Conservation (phyloP, 92 coral and sea anemone species). For the Epizoanthus illoricatus region DNA sequence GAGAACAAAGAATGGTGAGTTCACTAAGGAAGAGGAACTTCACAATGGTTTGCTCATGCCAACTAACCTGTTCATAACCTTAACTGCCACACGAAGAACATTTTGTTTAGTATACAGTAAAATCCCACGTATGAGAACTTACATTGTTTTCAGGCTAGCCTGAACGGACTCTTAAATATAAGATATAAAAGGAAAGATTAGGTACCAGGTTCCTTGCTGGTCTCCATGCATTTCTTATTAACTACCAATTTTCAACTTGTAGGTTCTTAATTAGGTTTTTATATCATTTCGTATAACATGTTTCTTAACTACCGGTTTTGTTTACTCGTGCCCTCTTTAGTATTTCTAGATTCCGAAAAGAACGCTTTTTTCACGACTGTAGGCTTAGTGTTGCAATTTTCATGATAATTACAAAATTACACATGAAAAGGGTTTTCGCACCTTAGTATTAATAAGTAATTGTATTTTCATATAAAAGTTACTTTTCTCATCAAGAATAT, state of each 20-base stretch:
- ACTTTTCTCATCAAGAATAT: no score
- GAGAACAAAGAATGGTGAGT: constrained; percentile 13
- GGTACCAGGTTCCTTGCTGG: neutral
- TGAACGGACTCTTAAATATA: neutral
- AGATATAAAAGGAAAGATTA: neutral
- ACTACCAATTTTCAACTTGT: no score
- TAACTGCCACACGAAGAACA: neutral
- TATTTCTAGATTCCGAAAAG: no score
- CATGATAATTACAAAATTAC: no score
- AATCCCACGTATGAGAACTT: neutral
- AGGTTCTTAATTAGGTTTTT: neutral
- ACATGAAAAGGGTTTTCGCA: no score
- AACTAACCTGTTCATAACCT: neutral
- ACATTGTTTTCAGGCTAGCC: neutral
- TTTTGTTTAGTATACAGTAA: neutral
- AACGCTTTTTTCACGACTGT: no score
- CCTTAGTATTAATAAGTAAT: no score
- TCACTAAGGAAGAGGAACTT: no score
- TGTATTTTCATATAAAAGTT: no score
- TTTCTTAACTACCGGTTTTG: no score
- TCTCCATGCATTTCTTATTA: neutral
- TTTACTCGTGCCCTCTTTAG: no score
- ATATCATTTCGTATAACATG: neutral
- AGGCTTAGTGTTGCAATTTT: no score
- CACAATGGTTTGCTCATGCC: neutral